These are phyloP conservation scores for Neosilurus mollespiculum DNA, from an alignment of 2,797 vertebrate species.

Conservation along the genomic window DNA sequence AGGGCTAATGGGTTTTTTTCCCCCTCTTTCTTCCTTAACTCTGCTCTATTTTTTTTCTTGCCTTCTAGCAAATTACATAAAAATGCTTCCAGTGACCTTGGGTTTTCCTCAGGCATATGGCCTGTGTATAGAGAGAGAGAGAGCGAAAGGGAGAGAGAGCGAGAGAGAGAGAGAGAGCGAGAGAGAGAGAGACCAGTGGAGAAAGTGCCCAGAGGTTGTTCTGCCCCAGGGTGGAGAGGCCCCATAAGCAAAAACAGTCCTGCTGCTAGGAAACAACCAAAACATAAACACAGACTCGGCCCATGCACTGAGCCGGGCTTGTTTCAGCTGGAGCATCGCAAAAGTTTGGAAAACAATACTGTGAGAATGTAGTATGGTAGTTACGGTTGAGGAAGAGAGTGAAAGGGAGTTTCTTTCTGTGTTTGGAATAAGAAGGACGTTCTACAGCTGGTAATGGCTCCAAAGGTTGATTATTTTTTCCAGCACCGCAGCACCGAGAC, in stretches of 20 bases:
- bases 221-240: slow-evolving; percentile 79
- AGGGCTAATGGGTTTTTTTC: slow-evolving; percentile 53
- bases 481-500: background rate
- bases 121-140: slow-evolving; percentile 41
- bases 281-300: slow-evolving; percentile 86
- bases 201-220: slow-evolving; percentile 77
- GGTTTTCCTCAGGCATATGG: slow-evolving; percentile 90
- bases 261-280: slow-evolving; percentile 83
- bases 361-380: slow-evolving; percentile 51
- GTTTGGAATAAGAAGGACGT: slow-evolving; percentile 16
- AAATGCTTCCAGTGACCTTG: slow-evolving; percentile 51
- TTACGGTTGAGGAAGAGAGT: slow-evolving; percentile 27
- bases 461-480: slow-evolving; percentile 21
- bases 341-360: slow-evolving; percentile 69
- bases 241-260: slow-evolving; percentile 90
- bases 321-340: slow-evolving; percentile 65
- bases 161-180: background rate
- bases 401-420: slow-evolving; percentile 29
- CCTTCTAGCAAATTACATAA: slow-evolving; percentile 68
- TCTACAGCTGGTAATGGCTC: slow-evolving; percentile 17
- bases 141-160: background rate
- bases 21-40: slow-evolving; percentile 43
- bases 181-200: slow-evolving; percentile 10
- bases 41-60: slow-evolving; percentile 60
- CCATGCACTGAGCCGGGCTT: slow-evolving; percentile 72